Evolutionary conservation across 2,888 invertebrate genomes (phyloP), one percentile per base, ranked within the genome.

Genomic region (Zootermopsis nevadensis): DNA sequence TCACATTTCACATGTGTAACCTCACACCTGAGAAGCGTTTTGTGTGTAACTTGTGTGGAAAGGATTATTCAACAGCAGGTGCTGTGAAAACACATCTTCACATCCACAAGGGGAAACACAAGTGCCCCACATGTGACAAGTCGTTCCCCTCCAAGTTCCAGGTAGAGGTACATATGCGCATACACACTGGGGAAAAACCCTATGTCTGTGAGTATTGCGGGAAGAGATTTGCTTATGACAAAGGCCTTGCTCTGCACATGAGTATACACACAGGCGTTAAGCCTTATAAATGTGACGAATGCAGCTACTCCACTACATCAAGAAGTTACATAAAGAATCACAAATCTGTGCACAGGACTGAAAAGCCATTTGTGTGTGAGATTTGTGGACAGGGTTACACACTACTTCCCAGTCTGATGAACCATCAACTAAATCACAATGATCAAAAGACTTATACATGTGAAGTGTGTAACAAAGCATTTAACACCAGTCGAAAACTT

Each of bases 31-130:
- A 31, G 22, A 60, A 35, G 6, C 55, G 79, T 10, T 79, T 30
- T 48, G 60, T 79, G 24, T 79, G 79, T 35, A 79, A 79, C n/a
- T 19, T 79, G 24, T 79, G 79, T 35, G 79, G 35, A 7, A 79
- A 79, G n/a, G 79, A 79, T 55, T 79, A 79, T 35, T 79, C 79
- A 22, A 60, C 79, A 33, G 55, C 60, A 60, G 79, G 79, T 24
- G 79, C 79, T 35, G 60, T 79, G 55, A 79, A 60, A 33, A 79
- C 79, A 6, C 79, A 79, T 15, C 27, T 79, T 10, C 79, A 79
- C 24, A 60, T 79, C 31, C 79, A 79, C 79, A 79, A 60, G 35
- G 79, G 79, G 3, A 79, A 79, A n/a, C 79, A 79, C 24, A 33
- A 60, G 12, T 79, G 79, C 35, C 24, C 1, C 2, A 53, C 79